Conservation (phyloP, 2,113 vertebrate species). For the Colinus virginianus region DNA sequence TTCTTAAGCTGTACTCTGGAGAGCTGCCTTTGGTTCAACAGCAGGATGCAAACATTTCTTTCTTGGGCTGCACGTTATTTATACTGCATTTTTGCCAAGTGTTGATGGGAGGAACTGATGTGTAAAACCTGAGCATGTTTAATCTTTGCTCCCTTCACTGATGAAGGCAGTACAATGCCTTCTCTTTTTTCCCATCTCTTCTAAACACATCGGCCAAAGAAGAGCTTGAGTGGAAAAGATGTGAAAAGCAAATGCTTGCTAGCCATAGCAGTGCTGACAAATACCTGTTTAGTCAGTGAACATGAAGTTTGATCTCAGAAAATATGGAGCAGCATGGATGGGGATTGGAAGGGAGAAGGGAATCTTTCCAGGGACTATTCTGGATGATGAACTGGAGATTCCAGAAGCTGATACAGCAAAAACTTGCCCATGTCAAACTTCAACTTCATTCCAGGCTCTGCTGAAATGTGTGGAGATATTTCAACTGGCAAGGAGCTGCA, state of each 20-base stretch:
- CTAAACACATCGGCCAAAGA: neutral
- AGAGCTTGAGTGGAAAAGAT: neutral
- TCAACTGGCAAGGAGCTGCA: neutral
- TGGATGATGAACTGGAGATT: neutral
- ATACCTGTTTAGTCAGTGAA: conserved; percentile 12
- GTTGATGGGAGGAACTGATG: conserved; percentile 24
- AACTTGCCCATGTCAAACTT: conserved; percentile 24
- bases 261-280: neutral
- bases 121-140: neutral
- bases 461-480: neutral
- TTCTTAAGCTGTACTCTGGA: neutral
- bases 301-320: neutral
- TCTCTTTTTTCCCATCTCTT: neutral
- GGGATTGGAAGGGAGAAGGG: neutral
- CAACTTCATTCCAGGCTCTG: neutral
- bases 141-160: neutral
- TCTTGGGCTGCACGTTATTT: neutral
- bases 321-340: neutral
- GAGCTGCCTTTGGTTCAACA: neutral
- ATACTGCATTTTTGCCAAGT: neutral
- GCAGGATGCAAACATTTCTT: neutral
- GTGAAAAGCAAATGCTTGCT: neutral
- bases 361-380: neutral
- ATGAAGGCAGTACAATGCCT: neutral
- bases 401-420: neutral